These are phyloP conservation scores for Cistogaster globosa DNA, from an alignment of 2,888 invertebrate species.

Conservation along the genomic window DNA sequence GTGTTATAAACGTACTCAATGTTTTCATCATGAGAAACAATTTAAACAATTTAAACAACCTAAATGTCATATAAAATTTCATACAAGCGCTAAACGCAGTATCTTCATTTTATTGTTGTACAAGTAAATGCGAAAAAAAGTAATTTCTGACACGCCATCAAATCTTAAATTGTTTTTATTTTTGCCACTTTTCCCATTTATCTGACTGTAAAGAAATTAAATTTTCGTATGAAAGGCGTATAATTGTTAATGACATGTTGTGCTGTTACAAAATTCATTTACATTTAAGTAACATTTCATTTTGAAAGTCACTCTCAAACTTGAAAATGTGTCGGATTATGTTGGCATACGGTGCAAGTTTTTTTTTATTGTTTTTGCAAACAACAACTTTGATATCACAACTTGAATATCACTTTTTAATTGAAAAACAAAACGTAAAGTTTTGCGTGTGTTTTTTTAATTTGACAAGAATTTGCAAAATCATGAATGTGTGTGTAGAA, in stretches of 20 bases:
- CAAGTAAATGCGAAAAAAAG: no score
- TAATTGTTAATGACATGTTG: slow-evolving; percentile 66
- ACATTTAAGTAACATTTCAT: slow-evolving; percentile 25
- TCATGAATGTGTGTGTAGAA: no score
- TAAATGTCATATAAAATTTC: not conserved
- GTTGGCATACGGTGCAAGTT: slow-evolving; percentile 15
- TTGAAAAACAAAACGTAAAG: no score
- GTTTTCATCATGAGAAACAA: no score
- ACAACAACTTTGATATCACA: no score
- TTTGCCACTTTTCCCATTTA: slow-evolving; percentile 1
- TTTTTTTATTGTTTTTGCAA: slow-evolving; percentile 1
- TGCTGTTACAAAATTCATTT: slow-evolving; percentile 37
- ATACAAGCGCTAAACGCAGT: no score
- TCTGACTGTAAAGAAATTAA: slow-evolving; percentile 47
- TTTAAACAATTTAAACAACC: no score
- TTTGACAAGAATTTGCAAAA: no score
- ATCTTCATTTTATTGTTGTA: no score
- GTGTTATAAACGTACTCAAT: no score
- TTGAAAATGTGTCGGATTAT: not conserved
- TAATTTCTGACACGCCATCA: slow-evolving; percentile 40
- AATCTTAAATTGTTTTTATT: slow-evolving; percentile 13
- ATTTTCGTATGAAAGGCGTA: slow-evolving; percentile 51
- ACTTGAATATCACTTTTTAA: no score
- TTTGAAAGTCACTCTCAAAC: not conserved
- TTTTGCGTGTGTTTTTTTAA: no score